Evolutionary conservation across 2,797 vertebrate species (phyloP).

Genomic region (Poeciliopsis presidionis): DNA sequence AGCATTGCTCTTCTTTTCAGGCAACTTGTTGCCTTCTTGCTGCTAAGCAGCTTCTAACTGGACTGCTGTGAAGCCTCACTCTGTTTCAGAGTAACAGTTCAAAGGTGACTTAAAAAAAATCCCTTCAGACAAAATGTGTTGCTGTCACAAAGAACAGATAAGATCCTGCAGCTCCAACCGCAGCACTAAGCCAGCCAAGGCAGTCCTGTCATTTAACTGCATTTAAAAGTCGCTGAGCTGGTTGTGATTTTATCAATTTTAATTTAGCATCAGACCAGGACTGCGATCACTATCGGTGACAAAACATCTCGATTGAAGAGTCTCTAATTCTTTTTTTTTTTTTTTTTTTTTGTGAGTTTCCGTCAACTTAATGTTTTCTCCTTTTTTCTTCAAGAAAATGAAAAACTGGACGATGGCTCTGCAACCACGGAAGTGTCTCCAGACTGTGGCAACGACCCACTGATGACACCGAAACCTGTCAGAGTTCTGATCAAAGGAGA

Average conservation of each 20-base stretch:
- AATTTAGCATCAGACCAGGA: not conserved
- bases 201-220: not conserved
- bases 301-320: not conserved
- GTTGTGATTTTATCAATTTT: not conserved
- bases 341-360: not conserved
- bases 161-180: not conserved
- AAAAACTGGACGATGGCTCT: not conserved
- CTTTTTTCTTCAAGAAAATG: constrained; percentile 2
- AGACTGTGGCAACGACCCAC: not conserved
- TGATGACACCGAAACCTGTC: constrained; percentile 69
- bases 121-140: not conserved
- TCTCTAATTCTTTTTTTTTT: not conserved
- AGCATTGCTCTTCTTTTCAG: no score
- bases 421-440: not conserved
- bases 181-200: no score
- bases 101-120: not conserved
- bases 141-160: not conserved
- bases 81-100: not conserved
- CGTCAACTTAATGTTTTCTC: not conserved
- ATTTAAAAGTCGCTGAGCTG: not conserved
- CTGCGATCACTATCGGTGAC: not conserved
- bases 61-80: no score
- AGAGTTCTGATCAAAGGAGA: constrained; percentile 68
- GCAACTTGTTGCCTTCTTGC: no score
- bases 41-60: no score